Evolutionary conservation across 1,140 invertebrate species (phyloP).

Genomic region (Bombus soroeensis): DNA sequence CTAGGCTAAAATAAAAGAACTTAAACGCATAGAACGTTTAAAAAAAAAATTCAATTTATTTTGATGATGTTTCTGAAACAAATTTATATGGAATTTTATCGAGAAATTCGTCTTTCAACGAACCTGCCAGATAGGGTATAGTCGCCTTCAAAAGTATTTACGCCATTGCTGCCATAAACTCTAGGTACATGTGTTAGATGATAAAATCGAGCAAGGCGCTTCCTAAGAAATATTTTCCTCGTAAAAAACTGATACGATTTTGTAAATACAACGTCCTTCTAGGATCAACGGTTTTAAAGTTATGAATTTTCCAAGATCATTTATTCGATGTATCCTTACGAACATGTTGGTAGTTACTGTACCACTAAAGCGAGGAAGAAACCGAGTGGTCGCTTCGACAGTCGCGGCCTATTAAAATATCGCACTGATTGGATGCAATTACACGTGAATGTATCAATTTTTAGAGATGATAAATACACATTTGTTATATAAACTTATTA

Average conservation of each 20-base stretch:
- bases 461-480: constrained; percentile 31
- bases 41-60: constrained; percentile 54
- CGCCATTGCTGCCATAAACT: not conserved
- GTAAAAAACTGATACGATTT: constrained; percentile 73
- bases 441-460: constrained; percentile 41
- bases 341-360: constrained; percentile 66
- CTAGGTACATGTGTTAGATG: constrained; percentile 38
- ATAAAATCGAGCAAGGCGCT: constrained; percentile 71
- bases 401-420: constrained; percentile 63
- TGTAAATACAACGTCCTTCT: constrained; percentile 60
- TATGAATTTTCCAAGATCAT: constrained; percentile 64
- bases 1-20: constrained; percentile 51
- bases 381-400: constrained; percentile 65
- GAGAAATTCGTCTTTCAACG: constrained; percentile 60
- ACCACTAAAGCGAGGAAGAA: constrained; percentile 69
- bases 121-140: constrained; percentile 71
- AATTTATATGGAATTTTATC: constrained; percentile 60
- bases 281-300: constrained; percentile 50
- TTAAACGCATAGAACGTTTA: constrained; percentile 9
- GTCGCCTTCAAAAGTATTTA: constrained; percentile 54
- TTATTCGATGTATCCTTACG: constrained; percentile 27
- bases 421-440: constrained; percentile 60
- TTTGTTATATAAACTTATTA: not conserved
- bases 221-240: constrained; percentile 66
- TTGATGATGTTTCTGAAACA: constrained; percentile 30